Percentiles rank a stretch among this genome's conserved stretches.
phyloP scores from a whole-genome alignment of 2,113 vertebrate species.

The Calypte anna region DNA sequence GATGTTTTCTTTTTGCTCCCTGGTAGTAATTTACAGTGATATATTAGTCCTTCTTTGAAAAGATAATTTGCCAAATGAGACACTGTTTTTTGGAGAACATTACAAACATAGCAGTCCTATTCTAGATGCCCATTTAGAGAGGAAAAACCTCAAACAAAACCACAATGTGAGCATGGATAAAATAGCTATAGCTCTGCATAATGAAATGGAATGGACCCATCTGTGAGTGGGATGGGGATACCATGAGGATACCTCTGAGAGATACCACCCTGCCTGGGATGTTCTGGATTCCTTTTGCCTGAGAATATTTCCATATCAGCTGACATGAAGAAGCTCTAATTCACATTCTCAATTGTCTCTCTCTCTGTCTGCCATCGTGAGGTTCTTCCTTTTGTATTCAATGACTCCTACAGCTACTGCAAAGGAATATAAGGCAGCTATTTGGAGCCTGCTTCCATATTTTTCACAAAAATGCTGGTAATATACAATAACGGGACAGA shows the following conservation, averaged over 20 bases:
- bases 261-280: background rate
- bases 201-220: background rate
- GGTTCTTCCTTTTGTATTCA: background rate
- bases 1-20: background rate
- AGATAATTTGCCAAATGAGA: background rate
- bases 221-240: background rate
- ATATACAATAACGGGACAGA: background rate
- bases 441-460: background rate
- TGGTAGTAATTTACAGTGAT: background rate
- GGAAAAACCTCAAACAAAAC: accelerated
- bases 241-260: background rate
- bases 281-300: background rate
- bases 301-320: background rate
- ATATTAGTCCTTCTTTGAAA: background rate
- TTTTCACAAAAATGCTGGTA: background rate
- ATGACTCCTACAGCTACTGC: background rate
- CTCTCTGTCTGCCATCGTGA: background rate
- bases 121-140: background rate
- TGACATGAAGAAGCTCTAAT: background rate
- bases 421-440: background rate
- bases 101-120: background rate
- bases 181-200: background rate
- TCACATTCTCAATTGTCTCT: background rate
- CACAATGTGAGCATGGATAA: background rate
- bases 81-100: background rate